Evolutionary conservation across 2,888 invertebrate species (phyloP).

Genomic region (Drosophila anceps): DNA sequence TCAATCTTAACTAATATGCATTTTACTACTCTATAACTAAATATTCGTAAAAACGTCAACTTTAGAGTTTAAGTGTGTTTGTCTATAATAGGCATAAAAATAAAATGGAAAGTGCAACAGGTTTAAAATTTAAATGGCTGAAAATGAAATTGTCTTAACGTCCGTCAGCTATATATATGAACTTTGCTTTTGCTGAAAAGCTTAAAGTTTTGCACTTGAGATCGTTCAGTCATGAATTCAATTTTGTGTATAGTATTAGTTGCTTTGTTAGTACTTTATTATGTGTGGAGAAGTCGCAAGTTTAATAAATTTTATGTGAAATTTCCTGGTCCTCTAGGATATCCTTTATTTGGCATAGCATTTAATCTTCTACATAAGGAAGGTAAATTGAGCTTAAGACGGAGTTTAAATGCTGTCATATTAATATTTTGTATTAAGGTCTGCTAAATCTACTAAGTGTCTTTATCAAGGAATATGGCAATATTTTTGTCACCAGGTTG

Average conservation of each 20-base stretch:
- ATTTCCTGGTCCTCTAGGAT: slow-evolving; percentile 15
- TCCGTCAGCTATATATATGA: neutral
- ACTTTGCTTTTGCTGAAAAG: neutral
- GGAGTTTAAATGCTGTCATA: no score
- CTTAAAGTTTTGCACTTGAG: neutral
- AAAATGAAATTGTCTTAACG: neutral
- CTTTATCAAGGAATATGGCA: slow-evolving; percentile 54
- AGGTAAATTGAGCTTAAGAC: neutral
- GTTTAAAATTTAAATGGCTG: neutral
- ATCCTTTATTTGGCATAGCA: slow-evolving; percentile 19
- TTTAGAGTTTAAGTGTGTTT: no score
- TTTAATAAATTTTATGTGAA: neutral
- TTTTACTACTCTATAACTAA: no score
- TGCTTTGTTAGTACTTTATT: neutral
- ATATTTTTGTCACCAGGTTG: slow-evolving; percentile 69
- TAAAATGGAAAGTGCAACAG: neutral
- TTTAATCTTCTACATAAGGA: neutral
- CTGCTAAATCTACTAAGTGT: neutral
- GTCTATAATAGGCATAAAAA: no score
- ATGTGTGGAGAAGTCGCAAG: slow-evolving; percentile 9
- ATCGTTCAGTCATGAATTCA: neutral
- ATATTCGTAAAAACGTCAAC: no score
- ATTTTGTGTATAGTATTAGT: neutral
- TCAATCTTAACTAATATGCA: no score
- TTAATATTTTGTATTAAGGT: neutral